Percentiles rank a stretch among this genome's conserved stretches.
Conservation (phyloP, 2,888 invertebrate species). For the Osmoderma eremita region DNA sequence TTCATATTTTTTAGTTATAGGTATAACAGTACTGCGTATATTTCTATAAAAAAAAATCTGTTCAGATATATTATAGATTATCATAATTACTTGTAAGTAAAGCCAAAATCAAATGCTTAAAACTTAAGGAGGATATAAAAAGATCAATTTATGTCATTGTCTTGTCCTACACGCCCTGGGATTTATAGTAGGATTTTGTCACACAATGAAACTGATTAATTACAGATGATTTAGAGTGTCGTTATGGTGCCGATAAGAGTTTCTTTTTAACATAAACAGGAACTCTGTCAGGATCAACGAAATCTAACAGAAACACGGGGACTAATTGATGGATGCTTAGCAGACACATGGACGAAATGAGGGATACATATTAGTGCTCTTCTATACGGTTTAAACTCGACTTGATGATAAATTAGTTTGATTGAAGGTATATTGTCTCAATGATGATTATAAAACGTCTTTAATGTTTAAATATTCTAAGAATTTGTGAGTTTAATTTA, state of each 20-base stretch:
- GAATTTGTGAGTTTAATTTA: too few relatives aligned
- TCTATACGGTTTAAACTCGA: not conserved
- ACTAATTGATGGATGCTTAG: not conserved
- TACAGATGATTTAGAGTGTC: not conserved
- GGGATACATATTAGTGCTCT: constrained; percentile 2
- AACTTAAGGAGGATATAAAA: not conserved
- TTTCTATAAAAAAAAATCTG: too few relatives aligned
- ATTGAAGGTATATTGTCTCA: not conserved
- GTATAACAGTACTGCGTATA: too few relatives aligned
- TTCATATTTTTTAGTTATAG: too few relatives aligned
- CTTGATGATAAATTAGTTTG: constrained; percentile 6
- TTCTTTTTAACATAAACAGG: constrained; percentile 1
- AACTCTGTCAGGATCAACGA: not conserved
- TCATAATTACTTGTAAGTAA: too few relatives aligned
- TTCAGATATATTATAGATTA: too few relatives aligned
- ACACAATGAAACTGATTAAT: constrained; percentile 6
- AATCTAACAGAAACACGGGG: not conserved
- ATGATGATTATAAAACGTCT: too few relatives aligned
- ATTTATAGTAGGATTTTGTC: not conserved
- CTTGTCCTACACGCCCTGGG: too few relatives aligned
- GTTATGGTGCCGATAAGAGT: constrained; percentile 1
- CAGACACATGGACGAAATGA: constrained; percentile 1
- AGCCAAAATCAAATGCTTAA: too few relatives aligned
- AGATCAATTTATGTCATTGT: too few relatives aligned
- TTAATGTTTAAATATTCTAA: too few relatives aligned